These are phyloP conservation scores for Melanerpes aurifrons DNA, from an alignment of 2,113 vertebrate species.

Conservation along the genomic window DNA sequence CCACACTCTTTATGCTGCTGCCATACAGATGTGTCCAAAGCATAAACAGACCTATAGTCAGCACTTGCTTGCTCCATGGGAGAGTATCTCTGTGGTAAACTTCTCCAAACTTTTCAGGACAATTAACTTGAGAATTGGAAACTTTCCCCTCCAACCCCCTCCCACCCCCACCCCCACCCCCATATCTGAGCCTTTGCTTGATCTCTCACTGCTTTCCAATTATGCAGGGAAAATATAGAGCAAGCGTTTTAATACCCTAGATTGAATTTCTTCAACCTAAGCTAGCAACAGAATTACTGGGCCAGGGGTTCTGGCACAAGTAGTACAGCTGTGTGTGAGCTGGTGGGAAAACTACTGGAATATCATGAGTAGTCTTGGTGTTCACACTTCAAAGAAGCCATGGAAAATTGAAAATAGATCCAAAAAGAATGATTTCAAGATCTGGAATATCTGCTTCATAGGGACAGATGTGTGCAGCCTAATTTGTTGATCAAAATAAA, in stretches of 20 bases:
- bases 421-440: conserved; percentile 64
- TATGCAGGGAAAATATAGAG: conserved; percentile 53
- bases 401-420: conserved; percentile 67
- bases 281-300: conserved; percentile 39
- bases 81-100: conserved; percentile 48
- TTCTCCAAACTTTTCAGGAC: conserved; percentile 56
- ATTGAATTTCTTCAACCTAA: conserved; percentile 69
- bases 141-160: not conserved
- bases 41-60: conserved; percentile 67
- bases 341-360: conserved; percentile 71
- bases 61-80: conserved; percentile 55
- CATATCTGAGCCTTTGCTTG: conserved; percentile 50
- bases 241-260: conserved; percentile 56
- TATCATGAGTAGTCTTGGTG: conserved; percentile 57
- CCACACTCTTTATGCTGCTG: conserved; percentile 72
- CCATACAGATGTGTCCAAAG: conserved; percentile 73
- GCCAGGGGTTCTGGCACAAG: conserved; percentile 58
- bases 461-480: conserved; percentile 1
- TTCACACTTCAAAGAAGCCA: conserved; percentile 63
- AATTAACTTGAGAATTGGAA: conserved; percentile 59
- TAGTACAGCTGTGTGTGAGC: conserved; percentile 66
- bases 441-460: conserved; percentile 33
- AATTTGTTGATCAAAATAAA: conserved; percentile 39
- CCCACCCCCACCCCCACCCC: too few species aligned
- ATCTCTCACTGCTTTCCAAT: conserved; percentile 64